Conservation (phyloP, 1,140 invertebrate species). For the Cepaea nemoralis region DNA sequence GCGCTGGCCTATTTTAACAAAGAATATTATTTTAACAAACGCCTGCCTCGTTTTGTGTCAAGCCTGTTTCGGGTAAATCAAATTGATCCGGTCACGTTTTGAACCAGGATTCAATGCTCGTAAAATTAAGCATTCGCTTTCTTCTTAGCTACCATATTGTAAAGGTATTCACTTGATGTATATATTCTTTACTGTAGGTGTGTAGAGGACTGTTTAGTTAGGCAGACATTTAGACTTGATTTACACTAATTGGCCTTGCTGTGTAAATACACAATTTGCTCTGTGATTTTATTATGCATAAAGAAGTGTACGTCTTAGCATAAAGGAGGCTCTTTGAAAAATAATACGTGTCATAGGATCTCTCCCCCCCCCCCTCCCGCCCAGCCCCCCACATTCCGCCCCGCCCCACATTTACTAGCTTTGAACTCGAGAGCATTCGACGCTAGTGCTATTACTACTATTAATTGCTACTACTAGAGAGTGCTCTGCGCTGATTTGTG, state of each 20-base stretch:
- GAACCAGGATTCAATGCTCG: not conserved
- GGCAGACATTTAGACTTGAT: not conserved
- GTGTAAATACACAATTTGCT: not conserved
- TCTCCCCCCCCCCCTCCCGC: too few species aligned
- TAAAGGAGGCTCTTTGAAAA: too few species aligned
- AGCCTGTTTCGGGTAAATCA: not conserved
- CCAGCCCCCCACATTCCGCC: too few species aligned
- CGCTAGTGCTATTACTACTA: too few species aligned
- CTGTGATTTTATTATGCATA: too few species aligned
- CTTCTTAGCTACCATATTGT: not conserved
- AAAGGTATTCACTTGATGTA: not conserved
- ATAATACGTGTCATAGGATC: too few species aligned
- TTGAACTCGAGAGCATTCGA: too few species aligned
- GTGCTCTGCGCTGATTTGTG: too few species aligned
- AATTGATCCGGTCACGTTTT: not conserved
- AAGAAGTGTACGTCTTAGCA: too few species aligned
- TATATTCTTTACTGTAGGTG: not conserved
- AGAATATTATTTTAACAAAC: not conserved
- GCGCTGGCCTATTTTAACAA: not conserved
- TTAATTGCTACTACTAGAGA: too few species aligned
- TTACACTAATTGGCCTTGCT: not conserved
- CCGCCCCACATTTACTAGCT: not conserved
- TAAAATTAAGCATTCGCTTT: not conserved
- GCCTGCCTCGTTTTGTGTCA: not conserved
- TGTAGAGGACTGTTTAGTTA: not conserved